These are phyloP conservation scores for Hybognathus amarus DNA, from an alignment of 2,797 vertebrate genomes.

Conservation along the genomic window DNA sequence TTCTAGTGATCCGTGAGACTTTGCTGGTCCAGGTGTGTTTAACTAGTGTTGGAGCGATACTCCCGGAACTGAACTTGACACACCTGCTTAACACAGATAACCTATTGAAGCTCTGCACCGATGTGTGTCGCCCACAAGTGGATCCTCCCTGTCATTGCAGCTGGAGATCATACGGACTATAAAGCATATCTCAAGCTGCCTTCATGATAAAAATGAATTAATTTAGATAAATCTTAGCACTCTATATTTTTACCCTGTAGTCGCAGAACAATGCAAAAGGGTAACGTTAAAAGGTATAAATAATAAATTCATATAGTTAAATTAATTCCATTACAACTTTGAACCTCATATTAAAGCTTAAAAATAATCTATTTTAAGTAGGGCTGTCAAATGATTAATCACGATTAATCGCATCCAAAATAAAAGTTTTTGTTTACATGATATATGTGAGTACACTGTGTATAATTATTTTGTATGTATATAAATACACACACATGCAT, in stretches of 20 bases:
- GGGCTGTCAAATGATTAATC: too few relatives aligned
- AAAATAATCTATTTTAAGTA: not conserved
- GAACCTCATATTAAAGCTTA: not conserved
- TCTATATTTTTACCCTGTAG: not conserved
- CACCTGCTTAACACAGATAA: not conserved
- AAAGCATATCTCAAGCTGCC: not conserved
- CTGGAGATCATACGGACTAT: not conserved
- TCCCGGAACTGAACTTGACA: not conserved
- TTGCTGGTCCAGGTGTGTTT: not conserved
- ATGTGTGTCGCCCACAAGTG: conserved; percentile 1
- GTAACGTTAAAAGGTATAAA: not conserved
- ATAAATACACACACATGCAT: too few relatives aligned
- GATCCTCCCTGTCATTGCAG: not conserved
- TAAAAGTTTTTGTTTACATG: too few relatives aligned
- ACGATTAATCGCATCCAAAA: too few relatives aligned
- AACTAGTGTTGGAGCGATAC: not conserved
- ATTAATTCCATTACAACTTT: not conserved
- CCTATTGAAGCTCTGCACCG: not conserved
- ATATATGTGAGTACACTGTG: too few relatives aligned
- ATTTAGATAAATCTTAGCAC: not conserved
- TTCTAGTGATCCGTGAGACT: not conserved
- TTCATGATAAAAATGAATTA: not conserved
- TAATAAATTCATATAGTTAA: not conserved
- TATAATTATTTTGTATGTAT: too few relatives aligned
- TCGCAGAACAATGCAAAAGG: not conserved